Percentiles rank a stretch among this genome's conserved stretches.
These are phyloP conservation scores for Drosophila prostipennis DNA, from an alignment of 2,888 invertebrate genomes.

Conservation along the genomic window DNA sequence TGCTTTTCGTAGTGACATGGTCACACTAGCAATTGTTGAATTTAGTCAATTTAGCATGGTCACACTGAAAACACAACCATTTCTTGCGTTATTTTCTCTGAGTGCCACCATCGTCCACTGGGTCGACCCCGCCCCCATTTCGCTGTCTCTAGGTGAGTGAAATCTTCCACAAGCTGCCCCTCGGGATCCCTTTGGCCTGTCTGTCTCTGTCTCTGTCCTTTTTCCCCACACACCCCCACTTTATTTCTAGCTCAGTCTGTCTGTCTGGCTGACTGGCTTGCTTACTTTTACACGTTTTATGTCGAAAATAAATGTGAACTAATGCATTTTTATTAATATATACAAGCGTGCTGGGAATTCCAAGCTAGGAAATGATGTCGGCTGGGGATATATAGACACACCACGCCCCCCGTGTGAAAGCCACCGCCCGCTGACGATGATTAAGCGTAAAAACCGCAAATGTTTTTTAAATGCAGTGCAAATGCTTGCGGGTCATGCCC, in stretches of 20 bases:
- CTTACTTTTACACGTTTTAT: slow-evolving; percentile 75
- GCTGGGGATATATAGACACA: slow-evolving; percentile 12
- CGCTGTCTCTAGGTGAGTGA: slow-evolving; percentile 38
- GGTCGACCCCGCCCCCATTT: background rate
- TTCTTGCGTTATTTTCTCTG: background rate
- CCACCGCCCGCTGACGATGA: slow-evolving; percentile 63
- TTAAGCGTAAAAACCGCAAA: slow-evolving; percentile 82
- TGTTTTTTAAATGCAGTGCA: slow-evolving; percentile 81
- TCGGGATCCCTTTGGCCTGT: slow-evolving; percentile 35
- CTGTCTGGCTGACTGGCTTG: slow-evolving; percentile 47
- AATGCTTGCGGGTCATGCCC: slow-evolving; percentile 55
- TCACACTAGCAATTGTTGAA: background rate
- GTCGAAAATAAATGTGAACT: slow-evolving; percentile 79
- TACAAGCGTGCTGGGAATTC: slow-evolving; percentile 77
- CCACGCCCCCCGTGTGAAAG: slow-evolving; percentile 1
- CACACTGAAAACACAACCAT: background rate
- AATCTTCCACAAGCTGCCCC: slow-evolving; percentile 56
- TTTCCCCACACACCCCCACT: slow-evolving; percentile 1
- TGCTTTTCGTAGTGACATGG: background rate
- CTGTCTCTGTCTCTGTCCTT: background rate
- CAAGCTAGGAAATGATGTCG: slow-evolving; percentile 29
- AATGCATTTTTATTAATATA: slow-evolving; percentile 82
- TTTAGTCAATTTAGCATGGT: background rate
- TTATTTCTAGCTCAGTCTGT: slow-evolving; percentile 8
- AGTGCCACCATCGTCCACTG: slow-evolving; percentile 17